Percentiles rank a stretch among this genome's conserved stretches.
These are phyloP conservation scores for Toxostoma redivivum DNA, from an alignment of 2,113 vertebrate species.

Conservation along the genomic window DNA sequence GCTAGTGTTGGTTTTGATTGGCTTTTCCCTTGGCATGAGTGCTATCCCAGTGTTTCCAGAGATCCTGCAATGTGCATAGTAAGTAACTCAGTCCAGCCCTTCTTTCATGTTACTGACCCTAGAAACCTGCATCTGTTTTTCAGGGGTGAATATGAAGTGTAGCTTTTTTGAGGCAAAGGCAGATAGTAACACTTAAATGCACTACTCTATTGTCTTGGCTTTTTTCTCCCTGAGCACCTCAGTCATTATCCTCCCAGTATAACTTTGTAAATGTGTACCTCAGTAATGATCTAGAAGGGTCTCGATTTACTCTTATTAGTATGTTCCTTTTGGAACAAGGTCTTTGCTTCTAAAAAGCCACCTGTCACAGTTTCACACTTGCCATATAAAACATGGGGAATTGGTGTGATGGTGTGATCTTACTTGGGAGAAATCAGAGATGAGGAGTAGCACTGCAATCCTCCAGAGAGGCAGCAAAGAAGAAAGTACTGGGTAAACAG, in stretches of 20 bases:
- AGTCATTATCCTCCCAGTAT: background rate
- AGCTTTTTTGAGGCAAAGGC: background rate
- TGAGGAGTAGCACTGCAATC: background rate
- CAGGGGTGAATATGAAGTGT: background rate
- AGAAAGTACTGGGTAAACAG: background rate
- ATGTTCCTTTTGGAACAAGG: background rate
- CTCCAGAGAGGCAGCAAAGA: background rate
- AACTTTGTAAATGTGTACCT: background rate
- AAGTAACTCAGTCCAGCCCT: slow-evolving; percentile 61
- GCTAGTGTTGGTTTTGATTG: slow-evolving; percentile 81
- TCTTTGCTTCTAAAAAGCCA: background rate
- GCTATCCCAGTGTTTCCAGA: slow-evolving; percentile 89
- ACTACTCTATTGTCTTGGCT: background rate
- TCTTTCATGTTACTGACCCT: background rate
- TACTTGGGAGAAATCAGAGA: background rate
- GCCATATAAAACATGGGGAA: background rate
- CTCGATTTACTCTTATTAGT: background rate
- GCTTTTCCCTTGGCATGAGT: slow-evolving; percentile 86
- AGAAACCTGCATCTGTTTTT: background rate
- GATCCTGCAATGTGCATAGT: slow-evolving; percentile 86
- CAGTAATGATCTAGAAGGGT: background rate
- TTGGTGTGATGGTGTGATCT: background rate
- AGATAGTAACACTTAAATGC: background rate
- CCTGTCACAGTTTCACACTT: background rate
- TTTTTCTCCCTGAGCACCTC: background rate